A percentile compares a stretch with the other conserved stretches of the same genome.
Conservation (phyloP, 2,888 invertebrate genomes). For the Ennomos erosarius region DNA sequence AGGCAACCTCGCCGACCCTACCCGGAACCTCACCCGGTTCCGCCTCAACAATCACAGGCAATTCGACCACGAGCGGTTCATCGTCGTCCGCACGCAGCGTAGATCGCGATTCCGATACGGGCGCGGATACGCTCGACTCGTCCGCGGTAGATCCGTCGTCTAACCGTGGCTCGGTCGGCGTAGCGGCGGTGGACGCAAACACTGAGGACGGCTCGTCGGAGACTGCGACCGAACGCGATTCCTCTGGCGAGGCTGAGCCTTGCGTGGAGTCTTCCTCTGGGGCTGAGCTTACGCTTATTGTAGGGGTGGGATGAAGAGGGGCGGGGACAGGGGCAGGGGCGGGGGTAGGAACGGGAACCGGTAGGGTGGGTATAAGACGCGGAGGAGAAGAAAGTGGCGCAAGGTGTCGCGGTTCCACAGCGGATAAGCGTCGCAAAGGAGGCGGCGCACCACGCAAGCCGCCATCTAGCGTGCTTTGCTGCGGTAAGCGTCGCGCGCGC, state of each 20-base stretch:
- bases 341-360: constrained; percentile 58
- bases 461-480: constrained; percentile 89
- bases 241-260: constrained; percentile 60
- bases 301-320: constrained; percentile 67
- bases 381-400: constrained; percentile 80
- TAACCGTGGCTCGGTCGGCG: constrained; percentile 67
- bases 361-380: constrained; percentile 67
- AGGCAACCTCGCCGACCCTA: constrained; percentile 41
- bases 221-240: constrained; percentile 62
- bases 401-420: constrained; percentile 85
- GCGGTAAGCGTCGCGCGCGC: constrained; percentile 87
- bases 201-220: constrained; percentile 78
- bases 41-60: constrained; percentile 55
- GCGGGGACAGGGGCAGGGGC: constrained; percentile 52
- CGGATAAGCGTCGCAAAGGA: constrained; percentile 74
- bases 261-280: constrained; percentile 83
- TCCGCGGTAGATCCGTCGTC: constrained; percentile 27
- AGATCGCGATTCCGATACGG: constrained; percentile 45
- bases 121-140: constrained; percentile 50
- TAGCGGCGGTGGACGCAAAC: constrained; percentile 75
- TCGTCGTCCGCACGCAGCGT: constrained; percentile 42
- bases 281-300: constrained; percentile 90
- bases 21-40: constrained; percentile 53
- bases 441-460: constrained; percentile 82
- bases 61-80: constrained; percentile 55